These are phyloP conservation scores for Herpailurus yagouaroundi DNA, from an alignment of 2,113 vertebrate genomes.

Conservation along the genomic window DNA sequence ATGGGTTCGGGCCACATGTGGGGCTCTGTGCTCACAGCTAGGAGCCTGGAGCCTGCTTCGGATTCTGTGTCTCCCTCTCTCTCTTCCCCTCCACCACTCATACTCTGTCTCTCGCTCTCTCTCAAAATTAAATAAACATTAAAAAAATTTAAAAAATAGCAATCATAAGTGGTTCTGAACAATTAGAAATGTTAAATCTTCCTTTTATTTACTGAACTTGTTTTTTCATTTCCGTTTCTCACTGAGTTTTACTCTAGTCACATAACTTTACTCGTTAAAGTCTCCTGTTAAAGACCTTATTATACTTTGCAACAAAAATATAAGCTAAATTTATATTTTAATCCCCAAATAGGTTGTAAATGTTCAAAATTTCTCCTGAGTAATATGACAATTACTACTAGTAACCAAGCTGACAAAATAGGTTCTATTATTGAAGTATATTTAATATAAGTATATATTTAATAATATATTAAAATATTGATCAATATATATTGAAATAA, in stretches of 20 bases:
- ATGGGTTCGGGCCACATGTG: too few species aligned
- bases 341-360: neutral
- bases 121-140: too few species aligned
- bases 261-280: slow-evolving; percentile 21
- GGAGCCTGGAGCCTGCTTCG: too few species aligned
- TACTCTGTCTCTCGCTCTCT: too few species aligned
- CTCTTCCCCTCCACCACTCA: too few species aligned
- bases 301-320: neutral
- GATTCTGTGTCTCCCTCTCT: too few species aligned
- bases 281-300: neutral
- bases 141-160: neutral
- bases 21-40: too few species aligned
- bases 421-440: neutral
- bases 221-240: slow-evolving; percentile 4
- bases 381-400: neutral
- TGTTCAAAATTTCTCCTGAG: neutral
- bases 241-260: neutral
- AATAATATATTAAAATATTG: neutral
- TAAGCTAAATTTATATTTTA: neutral
- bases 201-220: neutral
- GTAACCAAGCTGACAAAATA: neutral
- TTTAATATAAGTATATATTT: neutral
- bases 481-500: slow-evolving; percentile 24
- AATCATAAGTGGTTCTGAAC: neutral
- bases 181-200: neutral